Base-by-base conservation (phyloP, 2,113 vertebrate genomes). In the Rhea americana region DNA sequence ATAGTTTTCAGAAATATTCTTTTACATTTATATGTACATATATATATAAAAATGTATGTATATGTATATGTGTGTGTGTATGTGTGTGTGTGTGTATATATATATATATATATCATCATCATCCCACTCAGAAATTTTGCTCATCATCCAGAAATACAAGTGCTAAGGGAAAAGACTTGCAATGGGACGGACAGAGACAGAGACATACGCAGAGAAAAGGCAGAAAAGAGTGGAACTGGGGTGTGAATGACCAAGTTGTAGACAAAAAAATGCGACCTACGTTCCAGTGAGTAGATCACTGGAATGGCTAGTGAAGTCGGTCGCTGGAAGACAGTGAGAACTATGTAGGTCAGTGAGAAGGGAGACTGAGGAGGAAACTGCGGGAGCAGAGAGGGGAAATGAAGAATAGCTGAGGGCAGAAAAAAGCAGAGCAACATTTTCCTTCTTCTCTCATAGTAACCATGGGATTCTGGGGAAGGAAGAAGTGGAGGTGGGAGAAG, bases 91-190 rank as follows among this genome's bases (percentile, higher is more conserved):
- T 43, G 10, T 30, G 17, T 32, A 18, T 18, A 30, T 37, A n/a
- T 37, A 21, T 62, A 24, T 43, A 1, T 14, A 11, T 25, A 4
- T 1, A 1, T 25, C 72, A 35, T 4, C 3, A 35, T 4, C 3
- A 35, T 11, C 14, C 55, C 72, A 22, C 13, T 73, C 13, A 50
- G 32, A 8, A 71, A 71, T 18, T 13, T 87, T 74, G 13, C 7
- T 3, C 2, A 26, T 59, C n/a, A 61, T 41, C 24, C 21, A 71
- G 32, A 61, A 86, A 50, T 15, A 65, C 13, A 81, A 65, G 1
- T 3, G 3, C 11, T 70, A 39, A 45, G 19, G 30, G 68, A 11
- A 75, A 90, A 58, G 28, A 32, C 30, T 32, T 58, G 28, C 32
- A 58, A 58, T 9, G 30, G 18, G 30, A 58, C 18, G 30, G 16